Evolutionary conservation across 2,888 invertebrate species (phyloP), one percentile per base, ranked within the genome.

Genomic region (Steinernema hermaphroditum): DNA sequence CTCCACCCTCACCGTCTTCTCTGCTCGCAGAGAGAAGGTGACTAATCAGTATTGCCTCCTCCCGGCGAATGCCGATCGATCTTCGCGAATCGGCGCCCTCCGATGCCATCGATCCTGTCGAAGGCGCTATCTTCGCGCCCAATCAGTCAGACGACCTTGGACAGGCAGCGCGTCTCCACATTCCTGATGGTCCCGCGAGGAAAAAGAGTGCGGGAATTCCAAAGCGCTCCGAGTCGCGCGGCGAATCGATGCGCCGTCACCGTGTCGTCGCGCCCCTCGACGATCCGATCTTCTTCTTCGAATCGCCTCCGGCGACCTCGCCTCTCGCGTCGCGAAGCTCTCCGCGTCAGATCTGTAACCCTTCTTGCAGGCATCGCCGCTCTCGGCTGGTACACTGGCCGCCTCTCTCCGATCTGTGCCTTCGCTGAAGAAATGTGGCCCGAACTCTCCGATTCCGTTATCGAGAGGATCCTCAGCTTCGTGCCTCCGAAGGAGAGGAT

Each of bases 171-270:
- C 62, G 32, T 1, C n/a, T 9, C 32, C 32, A 27, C 12, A 27
- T 62, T 62, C 62, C 62, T 1, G 32, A 27, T 14, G 62, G 62
- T 62, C 62, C 62, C 32, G 32, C n/a, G 1, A 29, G 2, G 62
- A 34, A 62, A 29, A 62, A 16, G 62, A 62, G 62, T 62, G 62
- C 62, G 62, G 27, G 62, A 62, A 34, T 62, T 62, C 27, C n/a
- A 32, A 62, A 32, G 32, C 16, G 14, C 54, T 16, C 24, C 19
- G 27, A 16, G 22, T 22, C 24, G 50, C 24, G 22, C 12, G 22
- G 62, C 62, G 29, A n/a, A 62, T 29, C 62, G 19, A 29, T 34
- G 62, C 32, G 62, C 8, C 32, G 62, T 29, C 62, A 32, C 54
- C 16, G 29, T 32, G 62, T 6, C 46, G 16, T 46, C 9, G 46